Conservation (phyloP, 1,140 invertebrate species). For the Drosophila pandora region DNA sequence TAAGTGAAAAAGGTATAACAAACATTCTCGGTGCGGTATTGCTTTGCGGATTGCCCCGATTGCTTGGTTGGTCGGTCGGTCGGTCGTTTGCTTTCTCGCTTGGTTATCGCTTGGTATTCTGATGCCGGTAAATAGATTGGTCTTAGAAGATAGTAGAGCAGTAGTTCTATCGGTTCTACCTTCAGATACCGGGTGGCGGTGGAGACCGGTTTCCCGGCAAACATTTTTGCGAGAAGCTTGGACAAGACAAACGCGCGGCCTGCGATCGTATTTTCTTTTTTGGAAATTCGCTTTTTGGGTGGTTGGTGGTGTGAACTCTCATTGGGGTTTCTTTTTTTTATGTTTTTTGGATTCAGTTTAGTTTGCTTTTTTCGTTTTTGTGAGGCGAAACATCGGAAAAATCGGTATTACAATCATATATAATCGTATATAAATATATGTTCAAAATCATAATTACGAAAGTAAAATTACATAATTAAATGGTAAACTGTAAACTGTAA, state of each 20-base stretch:
- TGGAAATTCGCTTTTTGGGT: constrained; percentile 61
- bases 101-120: neutral
- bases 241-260: constrained; percentile 52
- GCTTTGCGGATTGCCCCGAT: constrained; percentile 47
- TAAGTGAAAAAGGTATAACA: constrained; percentile 50
- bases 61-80: constrained; percentile 13
- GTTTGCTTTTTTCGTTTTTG: constrained; percentile 71
- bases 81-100: constrained; percentile 25
- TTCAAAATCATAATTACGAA: constrained; percentile 76
- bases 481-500: constrained; percentile 14
- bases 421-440: constrained; percentile 57
- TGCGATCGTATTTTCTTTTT: constrained; percentile 43
- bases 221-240: constrained; percentile 32
- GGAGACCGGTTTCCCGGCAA: constrained; percentile 2
- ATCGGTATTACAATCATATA: constrained; percentile 82
- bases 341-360: constrained; percentile 28
- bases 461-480: constrained; percentile 69
- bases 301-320: constrained; percentile 39
- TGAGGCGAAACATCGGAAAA: constrained; percentile 84
- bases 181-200: constrained; percentile 30
- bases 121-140: neutral
- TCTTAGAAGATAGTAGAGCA: neutral
- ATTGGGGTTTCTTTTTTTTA: constrained; percentile 33
- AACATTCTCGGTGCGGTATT: constrained; percentile 48
- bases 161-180: constrained; percentile 1